Evolutionary conservation across 2,888 invertebrate species (phyloP).

Genomic region (Melanchra persicariae): DNA sequence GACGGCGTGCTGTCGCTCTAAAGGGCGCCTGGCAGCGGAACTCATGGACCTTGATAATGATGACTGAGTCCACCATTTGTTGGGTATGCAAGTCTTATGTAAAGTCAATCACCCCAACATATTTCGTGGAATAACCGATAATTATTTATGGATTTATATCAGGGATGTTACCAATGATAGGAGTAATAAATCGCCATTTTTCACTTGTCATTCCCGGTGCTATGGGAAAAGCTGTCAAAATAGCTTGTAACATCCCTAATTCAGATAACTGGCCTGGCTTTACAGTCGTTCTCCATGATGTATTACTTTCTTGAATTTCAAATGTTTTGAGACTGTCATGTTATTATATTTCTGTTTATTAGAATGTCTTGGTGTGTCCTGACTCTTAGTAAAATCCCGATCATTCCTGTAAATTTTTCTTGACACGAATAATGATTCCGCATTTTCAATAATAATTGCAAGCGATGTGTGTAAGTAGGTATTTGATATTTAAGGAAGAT

Average conservation of each 20-base stretch:
- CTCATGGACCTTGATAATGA: conserved; percentile 96
- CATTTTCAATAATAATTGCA: conserved; percentile 17
- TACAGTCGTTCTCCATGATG: conserved; percentile 8
- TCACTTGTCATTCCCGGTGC: no score
- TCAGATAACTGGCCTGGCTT: conserved; percentile 55
- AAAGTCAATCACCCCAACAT: conserved; percentile 12
- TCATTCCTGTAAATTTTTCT: conserved; percentile 45
- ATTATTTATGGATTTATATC: conserved; percentile 58
- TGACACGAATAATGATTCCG: conserved; percentile 21
- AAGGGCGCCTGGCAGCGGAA: conserved; percentile 95
- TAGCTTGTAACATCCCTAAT: no score
- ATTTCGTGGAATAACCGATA: conserved; percentile 17
- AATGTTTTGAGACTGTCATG: conserved; percentile 6
- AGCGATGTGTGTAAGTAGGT: conserved; percentile 6
- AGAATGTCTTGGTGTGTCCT: conserved; percentile 28
- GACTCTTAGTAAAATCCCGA: conserved; percentile 31
- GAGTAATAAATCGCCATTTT: no score
- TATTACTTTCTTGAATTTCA: conserved; percentile 9
- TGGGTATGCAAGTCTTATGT: conserved; percentile 65
- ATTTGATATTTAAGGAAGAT: no score
- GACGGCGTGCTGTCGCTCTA: conserved; percentile 96
- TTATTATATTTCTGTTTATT: conserved; percentile 34
- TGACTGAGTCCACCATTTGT: conserved; percentile 90
- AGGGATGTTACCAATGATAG: no score
- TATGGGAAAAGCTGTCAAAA: no score